Evolutionary conservation across 2,888 invertebrate species (phyloP), one percentile per base, ranked within the genome.

Genomic region (Plagodis dolabraria): DNA sequence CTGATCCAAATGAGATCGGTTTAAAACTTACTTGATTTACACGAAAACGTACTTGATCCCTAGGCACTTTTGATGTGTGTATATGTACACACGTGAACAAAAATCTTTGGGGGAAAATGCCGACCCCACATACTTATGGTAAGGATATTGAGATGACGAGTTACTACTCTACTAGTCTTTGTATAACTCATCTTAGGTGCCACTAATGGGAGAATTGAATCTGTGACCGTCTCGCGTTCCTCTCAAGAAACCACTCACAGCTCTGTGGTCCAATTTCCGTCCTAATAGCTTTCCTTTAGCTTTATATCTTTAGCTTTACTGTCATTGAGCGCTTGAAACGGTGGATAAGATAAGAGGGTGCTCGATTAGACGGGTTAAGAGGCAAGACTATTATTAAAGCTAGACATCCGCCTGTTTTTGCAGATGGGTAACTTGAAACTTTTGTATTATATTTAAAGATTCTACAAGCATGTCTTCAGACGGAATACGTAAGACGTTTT

Each of bases 221-320:
- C 34, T 40, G 10, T 35, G 48, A 46, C 46, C 33, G 53, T 45
- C 40, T 52, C 56, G 40, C 38, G 45, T 40, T 48, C 22, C 43
- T 35, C 35, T 34, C 40, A 36, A 10, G 44, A 38, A 54, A 49
- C 55, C 55, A 52, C 53, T 56, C 43, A 42, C 36, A 6, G 51
- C 34, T 48, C 51, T 46, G 52, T 45, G 56, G 55, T 56, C 44
- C 52, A 61, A 60, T 61, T 53, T 57, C 46, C 53, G 49, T 53
- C 42, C 56, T 57, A 61, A 57, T 61, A 56, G 56, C 60, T 56
- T 61, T 61, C 53, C 60, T 53, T 11, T 48, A 50, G 55, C 60
- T 47, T 52, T 61, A 60, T 60, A 53, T 61, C 60, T 53, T 43
- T 50, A 56, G 48, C 46, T 44, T 40, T 44, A 35, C 48, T 42